Evolutionary conservation across 2,888 invertebrate genomes (phyloP).

Genomic region (Sphaerophoria taeniata): DNA sequence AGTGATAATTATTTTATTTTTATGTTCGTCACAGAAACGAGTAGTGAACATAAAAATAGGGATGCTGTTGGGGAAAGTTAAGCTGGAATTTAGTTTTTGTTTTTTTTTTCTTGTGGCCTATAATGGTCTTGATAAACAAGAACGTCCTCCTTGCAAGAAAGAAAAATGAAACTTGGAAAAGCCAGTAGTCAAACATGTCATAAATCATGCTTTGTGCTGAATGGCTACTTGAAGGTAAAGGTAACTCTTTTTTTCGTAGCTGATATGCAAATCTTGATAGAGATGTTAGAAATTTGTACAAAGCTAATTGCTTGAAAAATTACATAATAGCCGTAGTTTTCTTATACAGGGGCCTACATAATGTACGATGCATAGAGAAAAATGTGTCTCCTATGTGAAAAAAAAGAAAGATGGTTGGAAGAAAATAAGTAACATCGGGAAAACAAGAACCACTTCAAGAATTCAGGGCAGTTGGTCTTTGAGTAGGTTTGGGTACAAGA

Average conservation of each 20-base stretch:
- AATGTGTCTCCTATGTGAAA: neutral
- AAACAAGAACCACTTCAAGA: slow-evolving; percentile 13
- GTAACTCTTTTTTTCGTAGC: slow-evolving; percentile 1
- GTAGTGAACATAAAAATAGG: slow-evolving; percentile 8
- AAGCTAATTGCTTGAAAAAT: slow-evolving; percentile 48
- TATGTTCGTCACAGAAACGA: slow-evolving; percentile 75
- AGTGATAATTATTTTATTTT: slow-evolving; percentile 81
- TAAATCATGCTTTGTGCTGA: slow-evolving; percentile 78
- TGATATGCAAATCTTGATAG: slow-evolving; percentile 63
- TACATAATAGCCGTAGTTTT: slow-evolving; percentile 22
- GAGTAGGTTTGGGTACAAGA: neutral
- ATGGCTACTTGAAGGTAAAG: slow-evolving; percentile 49
- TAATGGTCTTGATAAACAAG: neutral
- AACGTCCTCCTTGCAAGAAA: neutral
- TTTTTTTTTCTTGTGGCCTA: neutral
- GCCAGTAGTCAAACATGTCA: slow-evolving; percentile 81
- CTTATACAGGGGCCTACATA: neutral
- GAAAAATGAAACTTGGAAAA: slow-evolving; percentile 38
- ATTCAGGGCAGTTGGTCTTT: neutral
- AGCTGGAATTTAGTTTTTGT: neutral
- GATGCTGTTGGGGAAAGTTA: slow-evolving; percentile 29
- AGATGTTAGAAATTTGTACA: slow-evolving; percentile 48
- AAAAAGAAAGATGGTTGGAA: slow-evolving; percentile 28
- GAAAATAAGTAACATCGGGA: neutral
- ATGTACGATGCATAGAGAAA: too few species aligned